These are phyloP conservation scores for Napeogenes inachia DNA, from an alignment of 2,888 invertebrate genomes.

Conservation along the genomic window DNA sequence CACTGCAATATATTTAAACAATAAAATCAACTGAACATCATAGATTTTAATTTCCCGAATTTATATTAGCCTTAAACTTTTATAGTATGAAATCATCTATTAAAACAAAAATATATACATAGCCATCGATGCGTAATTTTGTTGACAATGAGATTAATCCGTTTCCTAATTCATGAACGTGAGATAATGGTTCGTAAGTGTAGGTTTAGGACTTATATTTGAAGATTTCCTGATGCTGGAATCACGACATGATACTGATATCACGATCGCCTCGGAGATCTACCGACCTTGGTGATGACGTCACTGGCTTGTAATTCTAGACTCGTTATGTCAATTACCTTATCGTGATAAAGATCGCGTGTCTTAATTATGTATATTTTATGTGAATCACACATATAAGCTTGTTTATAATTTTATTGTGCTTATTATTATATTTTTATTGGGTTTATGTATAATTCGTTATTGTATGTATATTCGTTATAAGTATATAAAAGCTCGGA, in stretches of 20 bases:
- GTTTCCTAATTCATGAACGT: not conserved
- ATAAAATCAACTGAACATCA: no score
- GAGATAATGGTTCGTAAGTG: not conserved
- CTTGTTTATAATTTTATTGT: not conserved
- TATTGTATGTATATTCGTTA: not conserved
- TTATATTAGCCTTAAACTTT: no score
- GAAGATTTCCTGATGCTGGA: constrained; percentile 53
- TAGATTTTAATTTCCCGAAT: no score
- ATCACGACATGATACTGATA: constrained; percentile 46
- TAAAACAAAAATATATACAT: no score
- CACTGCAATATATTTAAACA: no score
- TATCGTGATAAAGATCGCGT: constrained; percentile 9
- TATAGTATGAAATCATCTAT: no score
- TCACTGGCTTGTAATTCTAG: constrained; percentile 45
- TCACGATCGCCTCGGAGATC: constrained; percentile 48
- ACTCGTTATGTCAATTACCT: constrained; percentile 29
- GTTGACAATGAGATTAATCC: not conserved
- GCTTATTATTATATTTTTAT: not conserved
- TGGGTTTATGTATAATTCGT: no score
- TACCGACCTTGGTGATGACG: constrained; percentile 54
- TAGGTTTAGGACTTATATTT: constrained; percentile 15
- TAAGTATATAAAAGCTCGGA: no score
- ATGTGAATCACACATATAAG: not conserved
- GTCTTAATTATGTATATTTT: not conserved
- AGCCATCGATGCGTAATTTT: no score